A percentile compares a stretch with the other conserved stretches of the same genome.
These are phyloP conservation scores for Drosophila equinoxialis DNA, from an alignment of 1,140 invertebrate genomes.

Conservation along the genomic window DNA sequence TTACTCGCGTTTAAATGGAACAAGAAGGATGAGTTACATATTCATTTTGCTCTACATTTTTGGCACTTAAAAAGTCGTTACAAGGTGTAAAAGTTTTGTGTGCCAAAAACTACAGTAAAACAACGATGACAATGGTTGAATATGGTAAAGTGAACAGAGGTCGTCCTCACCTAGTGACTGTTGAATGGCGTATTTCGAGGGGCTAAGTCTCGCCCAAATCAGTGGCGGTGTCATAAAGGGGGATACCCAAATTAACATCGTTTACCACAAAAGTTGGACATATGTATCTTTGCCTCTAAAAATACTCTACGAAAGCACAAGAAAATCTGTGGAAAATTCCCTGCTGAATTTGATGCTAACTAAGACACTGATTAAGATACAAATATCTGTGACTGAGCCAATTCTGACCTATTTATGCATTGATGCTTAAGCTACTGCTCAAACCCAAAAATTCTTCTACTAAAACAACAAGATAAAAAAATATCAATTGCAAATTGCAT, in stretches of 20 bases:
- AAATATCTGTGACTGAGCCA: background rate
- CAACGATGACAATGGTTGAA: conserved; percentile 13
- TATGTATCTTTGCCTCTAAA: too few relatives aligned
- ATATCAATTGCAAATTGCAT: conserved; percentile 1
- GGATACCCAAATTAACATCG: background rate
- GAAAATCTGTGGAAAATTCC: too few relatives aligned
- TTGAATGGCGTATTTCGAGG: background rate
- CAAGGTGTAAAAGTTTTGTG: conserved; percentile 49
- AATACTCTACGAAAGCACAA: too few relatives aligned
- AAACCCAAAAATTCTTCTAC: background rate
- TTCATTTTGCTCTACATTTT: conserved; percentile 56
- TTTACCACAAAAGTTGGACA: too few relatives aligned
- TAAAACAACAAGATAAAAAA: background rate
- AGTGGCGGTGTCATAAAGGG: background rate
- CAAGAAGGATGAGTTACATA: conserved; percentile 36
- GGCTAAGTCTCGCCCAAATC: background rate
- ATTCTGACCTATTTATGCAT: conserved; percentile 22
- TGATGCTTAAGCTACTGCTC: background rate
- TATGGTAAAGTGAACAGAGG: background rate
- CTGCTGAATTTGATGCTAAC: background rate
- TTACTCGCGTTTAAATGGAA: conserved; percentile 19
- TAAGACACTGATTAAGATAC: background rate
- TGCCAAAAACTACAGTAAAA: conserved; percentile 2
- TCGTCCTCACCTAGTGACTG: background rate
- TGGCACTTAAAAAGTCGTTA: conserved; percentile 59